Percentiles rank a stretch among this genome's conserved stretches.
Evolutionary conservation across 2,888 invertebrate species (phyloP).

Genomic region (Acleris literana): DNA sequence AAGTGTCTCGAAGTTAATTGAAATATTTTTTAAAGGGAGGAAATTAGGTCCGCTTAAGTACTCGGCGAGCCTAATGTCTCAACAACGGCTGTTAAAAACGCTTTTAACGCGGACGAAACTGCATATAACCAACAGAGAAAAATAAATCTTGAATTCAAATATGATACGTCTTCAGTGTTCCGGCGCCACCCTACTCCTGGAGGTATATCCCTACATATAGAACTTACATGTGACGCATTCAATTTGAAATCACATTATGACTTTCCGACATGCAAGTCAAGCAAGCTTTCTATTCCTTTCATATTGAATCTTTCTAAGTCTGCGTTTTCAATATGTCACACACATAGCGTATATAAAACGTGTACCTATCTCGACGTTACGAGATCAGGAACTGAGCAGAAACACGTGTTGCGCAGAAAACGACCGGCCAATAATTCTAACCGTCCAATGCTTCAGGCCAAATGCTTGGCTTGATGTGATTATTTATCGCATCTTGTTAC

Average conservation of each 20-base stretch:
- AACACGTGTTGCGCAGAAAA: slow-evolving; percentile 74
- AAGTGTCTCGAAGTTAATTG: slow-evolving; percentile 68
- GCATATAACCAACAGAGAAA: slow-evolving; percentile 7
- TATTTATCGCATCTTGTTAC: background rate
- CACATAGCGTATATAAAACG: slow-evolving; percentile 36
- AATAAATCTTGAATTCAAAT: slow-evolving; percentile 29
- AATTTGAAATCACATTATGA: slow-evolving; percentile 76
- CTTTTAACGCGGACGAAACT: slow-evolving; percentile 4
- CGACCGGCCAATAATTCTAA: slow-evolving; percentile 63
- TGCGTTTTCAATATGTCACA: slow-evolving; percentile 72
- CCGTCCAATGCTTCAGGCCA: background rate
- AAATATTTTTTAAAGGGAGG: slow-evolving; percentile 55
- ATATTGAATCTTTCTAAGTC: slow-evolving; percentile 72
- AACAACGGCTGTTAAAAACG: slow-evolving; percentile 8
- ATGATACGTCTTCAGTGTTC: slow-evolving; percentile 32
- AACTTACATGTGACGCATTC: slow-evolving; percentile 61
- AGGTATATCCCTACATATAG: slow-evolving; percentile 36
- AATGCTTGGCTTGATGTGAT: slow-evolving; percentile 11
- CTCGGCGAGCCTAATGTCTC: slow-evolving; percentile 20
- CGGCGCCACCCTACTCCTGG: slow-evolving; percentile 25
- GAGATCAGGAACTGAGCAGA: slow-evolving; percentile 71
- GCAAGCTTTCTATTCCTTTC: slow-evolving; percentile 66
- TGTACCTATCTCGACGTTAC: slow-evolving; percentile 61
- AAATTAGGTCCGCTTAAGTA: slow-evolving; percentile 42
- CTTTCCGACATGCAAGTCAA: slow-evolving; percentile 73